Conservation (phyloP, 2,888 invertebrate species). For the Campoletis raptor region DNA sequence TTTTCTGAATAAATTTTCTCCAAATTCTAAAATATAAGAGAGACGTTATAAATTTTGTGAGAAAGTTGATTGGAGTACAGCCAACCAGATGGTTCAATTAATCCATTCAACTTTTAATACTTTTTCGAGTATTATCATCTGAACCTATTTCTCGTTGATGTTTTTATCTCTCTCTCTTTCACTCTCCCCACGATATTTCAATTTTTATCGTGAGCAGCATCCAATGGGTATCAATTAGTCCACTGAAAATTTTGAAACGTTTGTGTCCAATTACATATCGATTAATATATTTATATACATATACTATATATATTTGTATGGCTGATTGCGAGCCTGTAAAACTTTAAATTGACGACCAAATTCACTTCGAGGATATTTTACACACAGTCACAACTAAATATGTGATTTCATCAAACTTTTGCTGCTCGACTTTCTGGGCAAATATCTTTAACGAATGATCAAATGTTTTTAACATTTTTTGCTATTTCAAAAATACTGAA, state of each 20-base stretch:
- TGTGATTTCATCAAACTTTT: neutral
- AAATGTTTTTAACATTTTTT: neutral
- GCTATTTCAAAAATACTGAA: neutral
- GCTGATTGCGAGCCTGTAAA: slow-evolving; percentile 13
- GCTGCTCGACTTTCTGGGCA: neutral
- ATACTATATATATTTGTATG: neutral
- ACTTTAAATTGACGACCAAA: neutral
- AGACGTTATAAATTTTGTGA: neutral
- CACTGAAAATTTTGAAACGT: slow-evolving; percentile 9
- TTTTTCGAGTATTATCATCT: neutral
- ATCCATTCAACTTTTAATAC: slow-evolving; percentile 13
- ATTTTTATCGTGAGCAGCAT: slow-evolving; percentile 5
- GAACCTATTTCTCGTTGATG: neutral
- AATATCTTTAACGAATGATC: neutral
- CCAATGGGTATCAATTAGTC: slow-evolving; percentile 17
- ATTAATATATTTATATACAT: slow-evolving; percentile 15
- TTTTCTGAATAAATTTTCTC: slow-evolving; percentile 26
- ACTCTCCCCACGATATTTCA: slow-evolving; percentile 19
- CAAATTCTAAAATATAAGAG: neutral
- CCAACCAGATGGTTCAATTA: slow-evolving; percentile 18
- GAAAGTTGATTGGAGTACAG: neutral
- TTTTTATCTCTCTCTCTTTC: neutral
- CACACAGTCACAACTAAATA: neutral
- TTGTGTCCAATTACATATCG: slow-evolving; percentile 63
- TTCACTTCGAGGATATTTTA: neutral